Base-by-base conservation (phyloP, 2,888 invertebrate genomes). In the Tipula confusa region DNA sequence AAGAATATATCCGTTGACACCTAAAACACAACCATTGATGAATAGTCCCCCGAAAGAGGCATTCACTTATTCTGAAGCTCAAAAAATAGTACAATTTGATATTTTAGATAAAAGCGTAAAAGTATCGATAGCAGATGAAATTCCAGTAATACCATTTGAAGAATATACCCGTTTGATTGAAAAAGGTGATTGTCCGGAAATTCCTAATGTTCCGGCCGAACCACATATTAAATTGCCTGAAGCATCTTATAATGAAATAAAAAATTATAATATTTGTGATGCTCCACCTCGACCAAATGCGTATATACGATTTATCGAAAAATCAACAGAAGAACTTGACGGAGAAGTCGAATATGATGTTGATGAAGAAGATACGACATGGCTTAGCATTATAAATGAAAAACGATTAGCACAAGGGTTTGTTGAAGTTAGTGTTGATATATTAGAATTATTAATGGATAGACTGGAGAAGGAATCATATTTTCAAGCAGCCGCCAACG, bases 301-400 rank as follows among this genome's bases (percentile, higher is more conserved):
- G 0, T 97, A 97, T 87, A 98, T 97, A 84, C 92, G 97, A 84
- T 98, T 97, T 88, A 97, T 98, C 87, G 98, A 98, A 88, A 96
- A 97, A 87, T 96, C 97, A 7, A 93, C 95, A 0, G 98, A 98
- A 88, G 98, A 98, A 88, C 90, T 98, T 29, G 98, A 98, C 88
- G 97, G 97, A 84, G 96, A 94, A 87, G 93, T 94, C 6, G 99
- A 99, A 89, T 99, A 99, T 91, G 99, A 99, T 90, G 95, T 98
- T 86, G 99, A 99, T 89, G 99, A 99, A 88, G 98, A 99, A 90
- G 99, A 99, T 87, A 95, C 96, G 13, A 96, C 97, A 0, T 99
- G 98, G 98, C 90, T 99, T 84, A 92, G 94, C 38, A 92, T 97
- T 83, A 94, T 98, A 86, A 99, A 99, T 89, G 95, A 96, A 86